Conservation (phyloP, 1,140 invertebrate genomes). For the Diachasmimorpha longicaudata region DNA sequence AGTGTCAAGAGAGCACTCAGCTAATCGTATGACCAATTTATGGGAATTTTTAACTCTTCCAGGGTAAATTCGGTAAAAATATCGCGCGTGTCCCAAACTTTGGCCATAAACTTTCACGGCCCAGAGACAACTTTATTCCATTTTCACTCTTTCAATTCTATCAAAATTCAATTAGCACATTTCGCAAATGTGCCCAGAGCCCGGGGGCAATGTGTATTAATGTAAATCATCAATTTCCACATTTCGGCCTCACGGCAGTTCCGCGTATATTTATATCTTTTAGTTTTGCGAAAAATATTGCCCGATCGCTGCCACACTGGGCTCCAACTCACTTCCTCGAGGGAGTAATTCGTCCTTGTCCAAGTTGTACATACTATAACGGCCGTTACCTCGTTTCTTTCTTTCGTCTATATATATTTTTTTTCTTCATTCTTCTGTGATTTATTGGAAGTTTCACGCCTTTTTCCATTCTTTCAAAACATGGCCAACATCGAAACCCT, state of each 20-base stretch:
- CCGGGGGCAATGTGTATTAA: not conserved
- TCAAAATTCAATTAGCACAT: not conserved
- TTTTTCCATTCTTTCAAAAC: slow-evolving; percentile 27
- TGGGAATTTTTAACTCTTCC: too few relatives aligned
- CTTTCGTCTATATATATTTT: not conserved
- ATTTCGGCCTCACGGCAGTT: not conserved
- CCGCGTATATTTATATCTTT: not conserved
- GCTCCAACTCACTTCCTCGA: not conserved
- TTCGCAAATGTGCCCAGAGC: not conserved
- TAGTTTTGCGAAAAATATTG: slow-evolving; percentile 4
- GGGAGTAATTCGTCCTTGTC: slow-evolving; percentile 19
- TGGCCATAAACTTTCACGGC: not conserved
- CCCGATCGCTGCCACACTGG: not conserved
- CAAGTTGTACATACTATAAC: slow-evolving; percentile 11
- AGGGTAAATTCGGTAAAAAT: not conserved
- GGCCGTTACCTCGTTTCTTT: not conserved
- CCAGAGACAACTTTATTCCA: too few relatives aligned
- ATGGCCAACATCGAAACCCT: slow-evolving; percentile 33
- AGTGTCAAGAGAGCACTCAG: too few relatives aligned
- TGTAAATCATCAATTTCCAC: not conserved
- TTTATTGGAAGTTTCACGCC: slow-evolving; percentile 18
- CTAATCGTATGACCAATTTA: too few relatives aligned
- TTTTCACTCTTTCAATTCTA: not conserved
- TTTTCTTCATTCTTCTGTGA: slow-evolving; percentile 3
- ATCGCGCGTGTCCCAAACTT: not conserved